These are phyloP conservation scores for Rhabdophis nuchalis DNA, from an alignment of 2,797 vertebrate genomes.

Conservation along the genomic window DNA sequence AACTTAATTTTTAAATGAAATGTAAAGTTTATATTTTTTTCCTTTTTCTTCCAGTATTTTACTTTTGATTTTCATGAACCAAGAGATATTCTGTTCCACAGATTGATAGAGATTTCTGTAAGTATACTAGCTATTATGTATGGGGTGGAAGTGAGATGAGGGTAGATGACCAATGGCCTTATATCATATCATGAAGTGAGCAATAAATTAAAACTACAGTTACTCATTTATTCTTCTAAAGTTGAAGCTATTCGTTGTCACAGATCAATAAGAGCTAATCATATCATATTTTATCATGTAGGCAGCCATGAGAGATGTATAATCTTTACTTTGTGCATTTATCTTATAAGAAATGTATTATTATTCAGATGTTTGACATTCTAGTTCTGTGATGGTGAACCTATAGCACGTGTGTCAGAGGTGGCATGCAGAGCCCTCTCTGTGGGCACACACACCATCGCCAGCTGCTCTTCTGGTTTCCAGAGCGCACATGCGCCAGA, in stretches of 20 bases:
- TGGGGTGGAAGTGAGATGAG: not conserved
- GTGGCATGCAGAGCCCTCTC: too few species aligned
- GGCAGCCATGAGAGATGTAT: not conserved
- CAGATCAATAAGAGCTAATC: not conserved
- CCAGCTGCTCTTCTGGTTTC: too few species aligned
- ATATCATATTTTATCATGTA: not conserved
- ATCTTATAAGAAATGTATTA: not conserved
- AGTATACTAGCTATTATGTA: conserved; percentile 39
- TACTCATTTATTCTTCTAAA: not conserved
- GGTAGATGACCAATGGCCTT: not conserved
- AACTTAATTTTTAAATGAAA: not conserved
- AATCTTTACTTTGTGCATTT: not conserved
- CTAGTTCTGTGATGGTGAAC: too few species aligned
- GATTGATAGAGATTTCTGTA: conserved; percentile 90
- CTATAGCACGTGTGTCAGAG: too few species aligned
- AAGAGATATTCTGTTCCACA: conserved; percentile 80
- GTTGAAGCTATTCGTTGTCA: not conserved
- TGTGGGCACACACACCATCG: too few species aligned
- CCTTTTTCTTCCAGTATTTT: conserved; percentile 81
- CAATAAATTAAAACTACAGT: not conserved
- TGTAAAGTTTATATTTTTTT: not conserved
- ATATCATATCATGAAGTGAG: not conserved
- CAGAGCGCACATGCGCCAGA: too few species aligned
- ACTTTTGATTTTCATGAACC: conserved; percentile 89
- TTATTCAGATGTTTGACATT: not conserved